Base-by-base conservation (phyloP, 2,888 invertebrate species). In the Andrena haemorrhoa region DNA sequence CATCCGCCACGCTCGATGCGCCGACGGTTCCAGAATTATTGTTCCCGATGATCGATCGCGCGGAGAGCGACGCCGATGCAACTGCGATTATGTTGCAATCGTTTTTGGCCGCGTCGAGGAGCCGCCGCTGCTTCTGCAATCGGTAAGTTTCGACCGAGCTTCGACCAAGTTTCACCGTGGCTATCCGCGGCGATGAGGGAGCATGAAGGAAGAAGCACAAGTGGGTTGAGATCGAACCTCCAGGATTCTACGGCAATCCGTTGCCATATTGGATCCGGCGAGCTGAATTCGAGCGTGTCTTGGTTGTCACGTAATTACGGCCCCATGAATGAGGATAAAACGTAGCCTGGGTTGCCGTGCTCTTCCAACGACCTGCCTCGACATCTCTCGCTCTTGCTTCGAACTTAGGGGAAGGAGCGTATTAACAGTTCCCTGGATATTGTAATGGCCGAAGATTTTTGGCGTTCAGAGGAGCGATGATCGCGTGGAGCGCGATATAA, bases 191-290 rank as follows among this genome's bases (percentile, higher is more conserved):
- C 26, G 41, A 23, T 23, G 23, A 23, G 53, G 41, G 12, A 20
- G 29, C 60, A 29, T 58, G 73, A 53, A 63, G 63, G 49, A 47
- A 23, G 64, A 49, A 70, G 60, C 47, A 85, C 76, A 85, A 86
- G 81, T 80, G 83, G 79, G 65, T 63, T 63, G 82, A 74, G 77
- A 87, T 87, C 80, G 84, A 77, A 82, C 61, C 76, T 60, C 80
- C 75, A 82, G 83, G 82, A 88, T 87, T 81, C 75, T 76, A 64
- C 74, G 80, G 70, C 80, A 86, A 84, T 84, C 66, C 83, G 41
- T 73, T 60, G 82, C 84, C 69, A 64, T 80, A 80, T 87, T 86
- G 63, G 56, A 65, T 47, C 41, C 7, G 29, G n/a, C 10, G 29
- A 8, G 10, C 29, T 56, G 56, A 72, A 70, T 70, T 47, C 79